Evolutionary conservation across 2,888 invertebrate genomes (phyloP).

Genomic region (Drosophila sordidapex): DNA sequence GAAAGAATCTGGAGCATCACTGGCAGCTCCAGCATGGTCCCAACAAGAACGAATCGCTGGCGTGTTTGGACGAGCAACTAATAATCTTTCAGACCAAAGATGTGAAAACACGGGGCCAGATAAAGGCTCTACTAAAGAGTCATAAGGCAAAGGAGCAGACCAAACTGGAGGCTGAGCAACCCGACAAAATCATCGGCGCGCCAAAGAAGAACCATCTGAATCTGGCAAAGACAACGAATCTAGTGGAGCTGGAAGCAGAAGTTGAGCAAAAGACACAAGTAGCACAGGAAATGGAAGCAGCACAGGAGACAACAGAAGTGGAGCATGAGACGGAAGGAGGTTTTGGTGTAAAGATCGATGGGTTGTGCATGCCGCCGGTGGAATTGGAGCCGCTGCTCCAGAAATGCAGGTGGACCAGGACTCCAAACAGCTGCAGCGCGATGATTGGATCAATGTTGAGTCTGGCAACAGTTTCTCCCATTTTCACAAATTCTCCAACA

Average conservation of each 20-base stretch:
- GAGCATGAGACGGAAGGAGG: accelerated
- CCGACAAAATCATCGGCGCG: not conserved
- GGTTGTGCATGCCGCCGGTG: conserved; percentile 34
- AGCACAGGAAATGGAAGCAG: not conserved
- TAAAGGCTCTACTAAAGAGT: not conserved
- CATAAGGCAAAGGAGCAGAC: not conserved
- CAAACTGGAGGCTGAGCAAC: not conserved
- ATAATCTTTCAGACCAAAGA: conserved; percentile 51
- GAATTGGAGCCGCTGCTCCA: conserved; percentile 22
- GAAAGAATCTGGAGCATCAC: conserved; percentile 88
- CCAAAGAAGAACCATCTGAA: not conserved
- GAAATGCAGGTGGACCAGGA: not conserved
- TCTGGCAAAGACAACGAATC: not conserved
- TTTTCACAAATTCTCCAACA: too few relatives aligned
- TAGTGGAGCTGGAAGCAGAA: not conserved
- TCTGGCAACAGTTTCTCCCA: not conserved
- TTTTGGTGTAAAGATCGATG: not conserved
- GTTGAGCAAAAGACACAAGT: not conserved
- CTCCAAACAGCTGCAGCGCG: conserved; percentile 5
- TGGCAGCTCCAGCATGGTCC: conserved; percentile 83
- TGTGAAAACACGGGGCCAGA: conserved; percentile 27
- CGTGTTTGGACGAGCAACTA: conserved; percentile 23
- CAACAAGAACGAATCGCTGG: conserved; percentile 4
- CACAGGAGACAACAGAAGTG: not conserved
- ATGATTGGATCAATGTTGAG: conserved; percentile 39